Percentiles rank a stretch among this genome's conserved stretches.
phyloP scores from a whole-genome alignment of 2,797 vertebrate genomes.

The Typhlichthys subterraneus region DNA sequence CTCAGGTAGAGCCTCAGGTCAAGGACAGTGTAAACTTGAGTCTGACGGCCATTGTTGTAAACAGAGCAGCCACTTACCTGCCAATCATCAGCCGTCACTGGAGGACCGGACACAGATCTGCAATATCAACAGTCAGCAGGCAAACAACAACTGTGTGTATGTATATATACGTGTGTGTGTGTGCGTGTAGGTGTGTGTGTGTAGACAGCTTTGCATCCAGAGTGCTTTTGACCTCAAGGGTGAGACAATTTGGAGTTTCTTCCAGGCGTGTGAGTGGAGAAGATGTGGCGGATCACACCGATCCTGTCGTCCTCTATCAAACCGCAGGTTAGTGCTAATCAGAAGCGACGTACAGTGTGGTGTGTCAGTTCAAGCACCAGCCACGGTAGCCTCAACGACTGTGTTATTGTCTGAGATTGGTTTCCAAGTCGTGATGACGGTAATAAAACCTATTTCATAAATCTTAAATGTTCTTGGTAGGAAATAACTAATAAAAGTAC shows the following conservation, averaged over 20 bases:
- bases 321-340: conserved; percentile 64
- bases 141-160: conserved; percentile 59
- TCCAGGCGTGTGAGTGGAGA: conserved; percentile 62
- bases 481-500: conserved; percentile 16
- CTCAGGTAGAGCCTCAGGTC: conserved; percentile 72
- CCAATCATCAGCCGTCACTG: conserved; percentile 74
- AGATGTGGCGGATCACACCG: conserved; percentile 50
- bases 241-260: conserved; percentile 74
- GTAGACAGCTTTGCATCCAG: conserved; percentile 66
- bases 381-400: conserved; percentile 60
- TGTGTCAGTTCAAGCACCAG: conserved; percentile 61
- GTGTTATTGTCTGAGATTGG: conserved; percentile 52
- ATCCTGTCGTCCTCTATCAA: conserved; percentile 64
- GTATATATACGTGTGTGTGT: conserved; percentile 22
- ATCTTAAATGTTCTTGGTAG: conserved; percentile 19
- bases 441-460: conserved; percentile 32
- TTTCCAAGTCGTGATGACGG: conserved; percentile 55
- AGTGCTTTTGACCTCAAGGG: conserved; percentile 77
- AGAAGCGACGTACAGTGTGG: conserved; percentile 70
- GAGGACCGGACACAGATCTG: conserved; percentile 71
- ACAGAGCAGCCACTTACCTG: conserved; percentile 76
- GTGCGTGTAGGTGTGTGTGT: conserved; percentile 9
- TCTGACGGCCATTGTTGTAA: conserved; percentile 67
- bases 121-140: conserved; percentile 80
- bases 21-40: conserved; percentile 71